Base-by-base conservation (phyloP, 2,888 invertebrate species). In the Laothoe populi region DNA sequence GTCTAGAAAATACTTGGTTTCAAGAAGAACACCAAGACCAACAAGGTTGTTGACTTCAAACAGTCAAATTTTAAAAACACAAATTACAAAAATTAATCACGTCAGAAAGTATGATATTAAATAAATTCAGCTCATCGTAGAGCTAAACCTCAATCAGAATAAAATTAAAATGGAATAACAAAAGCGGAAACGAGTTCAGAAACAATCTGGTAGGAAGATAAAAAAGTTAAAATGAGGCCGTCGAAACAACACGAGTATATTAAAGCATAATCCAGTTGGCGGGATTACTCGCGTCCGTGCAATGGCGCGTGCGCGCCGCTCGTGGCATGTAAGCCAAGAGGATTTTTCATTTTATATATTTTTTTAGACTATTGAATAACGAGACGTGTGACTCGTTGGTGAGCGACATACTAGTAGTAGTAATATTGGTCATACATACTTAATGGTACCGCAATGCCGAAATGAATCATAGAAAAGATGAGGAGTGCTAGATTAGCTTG, bases 241-340 rank as follows among this genome's bases (percentile, higher is more conserved):
- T 26, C 24, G 23, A 10, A 46, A 73, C 72, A 74, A 72, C 66
- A 64, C 65, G 44, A 65, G 64, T 74, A 73, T 70, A 73, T 75
- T 73, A 72, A 70, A 72, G 68, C 70, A 69, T 78, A 79, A 81
- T 78, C 75, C 79, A 74, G 70, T 74, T 67, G 71, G 53, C 66
- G 70, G 66, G 71, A 68, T 72, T 71, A 75, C 69, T 71, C 4
- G 23, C 70, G 71, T 68, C 70, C 77, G 66, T 64, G 73, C 59
- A n/a, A n/a, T n/a, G n/a, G n/a, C n/a, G n/a, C n/a, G n/a, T n/a
- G n/a, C 45, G 4, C 21, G 45, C 24, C 46, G 23, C 46, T 13
- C 24, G 13, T 13, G 46, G 23, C 13, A 13, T 31, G 19, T 11
- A 3, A 35, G 35, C 31, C 10, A n/a, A 35, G 35, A 53, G 10